Conservation (phyloP, 2,888 invertebrate species). For the Exephanes ischioxanthus region DNA sequence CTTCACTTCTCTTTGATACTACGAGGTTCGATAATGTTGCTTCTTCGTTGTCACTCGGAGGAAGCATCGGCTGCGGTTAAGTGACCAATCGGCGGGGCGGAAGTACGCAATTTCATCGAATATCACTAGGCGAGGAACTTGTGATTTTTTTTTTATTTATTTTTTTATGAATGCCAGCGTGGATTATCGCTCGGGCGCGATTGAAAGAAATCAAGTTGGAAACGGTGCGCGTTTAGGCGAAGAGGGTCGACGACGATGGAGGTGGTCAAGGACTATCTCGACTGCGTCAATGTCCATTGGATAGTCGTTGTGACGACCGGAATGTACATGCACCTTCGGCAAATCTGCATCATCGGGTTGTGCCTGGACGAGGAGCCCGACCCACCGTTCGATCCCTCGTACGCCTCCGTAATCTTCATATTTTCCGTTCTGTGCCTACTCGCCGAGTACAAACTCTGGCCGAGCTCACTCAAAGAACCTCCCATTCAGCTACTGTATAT, state of each 20-base stretch:
- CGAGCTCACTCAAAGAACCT: conserved; percentile 82
- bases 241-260: conserved; percentile 75
- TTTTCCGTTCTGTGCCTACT: conserved; percentile 81
- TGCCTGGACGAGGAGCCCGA: conserved; percentile 77
- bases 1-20: neutral
- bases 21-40: conserved; percentile 18
- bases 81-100: neutral
- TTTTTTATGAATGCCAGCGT: neutral
- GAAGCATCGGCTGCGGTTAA: neutral
- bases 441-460: conserved; percentile 83
- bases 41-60: conserved; percentile 4
- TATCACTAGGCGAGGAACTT: neutral
- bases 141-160: neutral
- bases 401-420: conserved; percentile 80
- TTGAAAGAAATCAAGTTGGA: conserved; percentile 1
- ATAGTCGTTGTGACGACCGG: conserved; percentile 80
- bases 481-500: conserved; percentile 81
- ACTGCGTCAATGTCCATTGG: conserved; percentile 81
- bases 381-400: conserved; percentile 79
- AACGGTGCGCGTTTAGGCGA: neutral
- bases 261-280: conserved; percentile 75
- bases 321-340: conserved; percentile 81
- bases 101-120: conserved; percentile 7
- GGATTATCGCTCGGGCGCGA: conserved; percentile 14
- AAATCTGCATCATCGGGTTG: conserved; percentile 82